Conservation (phyloP, 2,888 invertebrate genomes). For the Micoletzkya japonica region DNA sequence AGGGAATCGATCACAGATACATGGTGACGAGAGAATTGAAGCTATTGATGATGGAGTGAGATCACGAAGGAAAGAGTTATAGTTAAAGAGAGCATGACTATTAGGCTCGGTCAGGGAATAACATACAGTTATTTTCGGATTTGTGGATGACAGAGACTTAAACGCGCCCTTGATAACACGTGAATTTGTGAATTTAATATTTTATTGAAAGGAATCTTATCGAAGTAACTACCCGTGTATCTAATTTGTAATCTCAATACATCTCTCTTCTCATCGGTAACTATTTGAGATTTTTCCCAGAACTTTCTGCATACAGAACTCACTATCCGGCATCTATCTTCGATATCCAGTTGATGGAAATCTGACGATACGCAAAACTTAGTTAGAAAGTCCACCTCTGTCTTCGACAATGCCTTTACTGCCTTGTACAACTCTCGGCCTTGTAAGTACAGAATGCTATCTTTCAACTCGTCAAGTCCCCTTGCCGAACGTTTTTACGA, state of each 20-base stretch:
- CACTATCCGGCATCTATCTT: not conserved
- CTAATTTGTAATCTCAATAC: not conserved
- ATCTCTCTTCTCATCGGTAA: not conserved
- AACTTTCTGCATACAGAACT: not conserved
- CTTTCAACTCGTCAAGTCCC: not conserved
- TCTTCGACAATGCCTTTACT: not conserved
- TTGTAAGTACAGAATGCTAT: not conserved
- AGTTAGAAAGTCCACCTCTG: not conserved
- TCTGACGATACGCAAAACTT: not conserved
- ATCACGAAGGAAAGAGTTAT: not conserved
- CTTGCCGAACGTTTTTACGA: not conserved
- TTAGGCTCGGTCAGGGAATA: not conserved
- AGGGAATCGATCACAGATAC: not conserved
- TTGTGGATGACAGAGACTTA: not conserved
- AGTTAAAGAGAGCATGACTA: not conserved
- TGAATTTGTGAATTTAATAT: not conserved
- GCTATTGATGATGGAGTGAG: not conserved
- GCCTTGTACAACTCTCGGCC: not conserved
- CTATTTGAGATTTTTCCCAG: not conserved
- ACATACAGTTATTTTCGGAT: not conserved
- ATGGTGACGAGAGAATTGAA: not conserved
- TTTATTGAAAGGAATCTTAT: not conserved
- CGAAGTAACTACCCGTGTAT: not conserved
- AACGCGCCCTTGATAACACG: not conserved
- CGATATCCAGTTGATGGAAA: not conserved